Evolutionary conservation across 2,888 invertebrate genomes (phyloP).

Genomic region (Sthenelais limicola): DNA sequence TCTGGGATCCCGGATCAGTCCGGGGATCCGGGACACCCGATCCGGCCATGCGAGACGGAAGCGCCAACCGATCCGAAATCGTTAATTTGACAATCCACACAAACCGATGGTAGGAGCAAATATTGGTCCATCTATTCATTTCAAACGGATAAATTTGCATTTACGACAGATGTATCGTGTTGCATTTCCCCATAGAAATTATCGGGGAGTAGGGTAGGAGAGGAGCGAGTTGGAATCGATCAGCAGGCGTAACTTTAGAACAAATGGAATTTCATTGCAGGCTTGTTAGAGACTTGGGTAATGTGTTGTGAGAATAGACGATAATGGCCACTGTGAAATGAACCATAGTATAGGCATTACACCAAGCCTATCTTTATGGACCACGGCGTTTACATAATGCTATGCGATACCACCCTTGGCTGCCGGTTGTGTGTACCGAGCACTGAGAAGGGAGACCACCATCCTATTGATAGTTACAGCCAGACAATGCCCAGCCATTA

Average conservation of each 20-base stretch:
- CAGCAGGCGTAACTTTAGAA: slow-evolving; percentile 19
- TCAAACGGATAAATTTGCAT: slow-evolving; percentile 39
- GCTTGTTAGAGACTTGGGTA: slow-evolving; percentile 33
- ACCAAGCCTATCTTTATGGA: slow-evolving; percentile 9
- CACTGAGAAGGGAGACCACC: background rate
- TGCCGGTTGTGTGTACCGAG: background rate
- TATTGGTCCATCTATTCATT: slow-evolving; percentile 38
- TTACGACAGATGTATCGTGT: slow-evolving; percentile 40
- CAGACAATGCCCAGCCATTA: background rate
- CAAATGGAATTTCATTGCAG: slow-evolving; percentile 36
- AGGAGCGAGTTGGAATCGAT: slow-evolving; percentile 16
- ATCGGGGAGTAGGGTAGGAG: slow-evolving; percentile 21
- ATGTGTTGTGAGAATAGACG: slow-evolving; percentile 6
- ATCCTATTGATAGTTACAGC: background rate
- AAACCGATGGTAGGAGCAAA: slow-evolving; percentile 35
- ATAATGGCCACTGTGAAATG: background rate
- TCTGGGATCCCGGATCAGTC: slow-evolving; percentile 11
- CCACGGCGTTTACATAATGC: slow-evolving; percentile 3
- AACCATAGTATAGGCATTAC: slow-evolving; percentile 16
- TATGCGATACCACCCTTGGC: background rate
- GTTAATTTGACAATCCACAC: slow-evolving; percentile 40
- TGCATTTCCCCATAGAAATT: slow-evolving; percentile 38
- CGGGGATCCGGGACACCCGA: slow-evolving; percentile 22
- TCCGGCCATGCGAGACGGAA: slow-evolving; percentile 34
- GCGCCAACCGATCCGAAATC: slow-evolving; percentile 38